These are phyloP conservation scores for Megastigmus dorsalis DNA, from an alignment of 2,888 invertebrate genomes.

Conservation along the genomic window DNA sequence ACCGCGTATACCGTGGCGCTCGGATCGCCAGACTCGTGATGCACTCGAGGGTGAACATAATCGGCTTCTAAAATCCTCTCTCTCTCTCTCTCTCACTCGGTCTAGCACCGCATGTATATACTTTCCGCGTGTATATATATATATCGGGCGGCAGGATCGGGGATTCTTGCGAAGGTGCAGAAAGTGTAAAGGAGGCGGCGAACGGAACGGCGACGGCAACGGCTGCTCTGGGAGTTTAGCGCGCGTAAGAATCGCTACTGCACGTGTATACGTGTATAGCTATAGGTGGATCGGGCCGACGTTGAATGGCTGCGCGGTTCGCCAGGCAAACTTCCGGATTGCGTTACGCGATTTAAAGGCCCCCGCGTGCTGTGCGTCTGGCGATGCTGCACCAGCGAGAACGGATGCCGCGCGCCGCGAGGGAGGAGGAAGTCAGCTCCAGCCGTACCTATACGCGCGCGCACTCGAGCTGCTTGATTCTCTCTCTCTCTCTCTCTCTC, in stretches of 20 bases:
- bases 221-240: too few relatives aligned
- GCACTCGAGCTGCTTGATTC: not conserved
- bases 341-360: constrained; percentile 35
- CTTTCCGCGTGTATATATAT: not conserved
- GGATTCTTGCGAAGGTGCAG: constrained; percentile 44
- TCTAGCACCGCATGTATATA: too few relatives aligned
- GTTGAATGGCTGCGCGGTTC: constrained; percentile 57
- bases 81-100: too few relatives aligned
- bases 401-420: too few relatives aligned
- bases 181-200: constrained; percentile 67
- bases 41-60: constrained; percentile 38
- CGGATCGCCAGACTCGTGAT: too few relatives aligned
- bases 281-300: constrained; percentile 52
- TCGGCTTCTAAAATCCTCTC: too few relatives aligned
- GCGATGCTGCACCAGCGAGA: too few relatives aligned
- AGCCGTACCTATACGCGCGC: too few relatives aligned
- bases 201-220: constrained; percentile 60
- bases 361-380: too few relatives aligned
- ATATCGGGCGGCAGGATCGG: constrained; percentile 15
- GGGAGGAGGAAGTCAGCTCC: too few relatives aligned
- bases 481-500: not conserved
- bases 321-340: constrained; percentile 62
- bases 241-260: too few relatives aligned
- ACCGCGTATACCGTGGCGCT: too few relatives aligned
- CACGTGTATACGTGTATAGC: constrained; percentile 9